Conservation (phyloP, 2,888 invertebrate species). For the Cosmorhoe ocellata region DNA sequence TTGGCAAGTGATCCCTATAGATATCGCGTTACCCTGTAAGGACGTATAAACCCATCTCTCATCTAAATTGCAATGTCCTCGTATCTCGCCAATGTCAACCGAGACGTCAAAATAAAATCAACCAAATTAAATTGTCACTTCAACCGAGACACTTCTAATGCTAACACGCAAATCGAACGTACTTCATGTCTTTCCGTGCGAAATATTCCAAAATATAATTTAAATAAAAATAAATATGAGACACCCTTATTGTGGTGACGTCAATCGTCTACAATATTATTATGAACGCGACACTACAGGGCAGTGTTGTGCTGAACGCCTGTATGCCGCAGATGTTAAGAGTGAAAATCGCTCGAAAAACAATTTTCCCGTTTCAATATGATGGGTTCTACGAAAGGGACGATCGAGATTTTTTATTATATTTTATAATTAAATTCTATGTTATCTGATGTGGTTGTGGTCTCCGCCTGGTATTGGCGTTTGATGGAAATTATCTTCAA, state of each 20-base stretch:
- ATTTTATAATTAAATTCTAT: conserved; percentile 81
- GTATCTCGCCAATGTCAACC: conserved; percentile 11
- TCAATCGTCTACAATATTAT: conserved; percentile 77
- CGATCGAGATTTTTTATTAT: conserved; percentile 76
- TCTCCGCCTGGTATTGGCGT: conserved; percentile 79
- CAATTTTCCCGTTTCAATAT: conserved; percentile 33
- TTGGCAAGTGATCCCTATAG: neutral
- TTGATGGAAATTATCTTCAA: conserved; percentile 63
- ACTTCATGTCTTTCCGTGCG: conserved; percentile 64
- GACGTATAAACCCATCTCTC: neutral
- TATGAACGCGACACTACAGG: conserved; percentile 44
- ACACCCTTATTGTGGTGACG: conserved; percentile 73
- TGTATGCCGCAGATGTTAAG: conserved; percentile 47
- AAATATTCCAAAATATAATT: conserved; percentile 67
- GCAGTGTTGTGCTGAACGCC: conserved; percentile 33
- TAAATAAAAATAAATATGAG: conserved; percentile 70
- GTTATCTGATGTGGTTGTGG: conserved; percentile 74
- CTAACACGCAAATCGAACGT: conserved; percentile 59
- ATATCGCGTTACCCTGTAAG: neutral
- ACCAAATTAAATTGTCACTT: conserved; percentile 57
- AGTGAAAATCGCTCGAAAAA: conserved; percentile 55
- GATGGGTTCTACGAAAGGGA: conserved; percentile 65
- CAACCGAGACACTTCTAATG: conserved; percentile 50
- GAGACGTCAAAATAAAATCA: conserved; percentile 36
- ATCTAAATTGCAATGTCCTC: conserved; percentile 11